phyloP scores from a whole-genome alignment of 2,888 invertebrate species.

The Papilio protenor region DNA sequence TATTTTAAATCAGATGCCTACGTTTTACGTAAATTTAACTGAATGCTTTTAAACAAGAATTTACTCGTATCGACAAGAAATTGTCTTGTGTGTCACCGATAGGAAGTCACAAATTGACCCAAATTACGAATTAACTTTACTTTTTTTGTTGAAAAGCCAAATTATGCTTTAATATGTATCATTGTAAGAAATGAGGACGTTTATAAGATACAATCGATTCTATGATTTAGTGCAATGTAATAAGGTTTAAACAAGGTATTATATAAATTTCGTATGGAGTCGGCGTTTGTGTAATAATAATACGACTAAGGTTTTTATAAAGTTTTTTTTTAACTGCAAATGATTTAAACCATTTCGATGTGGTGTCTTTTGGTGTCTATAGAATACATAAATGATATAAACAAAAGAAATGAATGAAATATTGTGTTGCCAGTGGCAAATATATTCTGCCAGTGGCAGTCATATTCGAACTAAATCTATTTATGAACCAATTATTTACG shows the following conservation, averaged over 20 bases:
- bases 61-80: conserved; percentile 18
- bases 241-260: conserved; percentile 15
- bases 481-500: conserved; percentile 17
- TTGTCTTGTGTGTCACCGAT: conserved; percentile 15
- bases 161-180: conserved; percentile 43
- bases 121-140: conserved; percentile 38
- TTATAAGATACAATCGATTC: background rate
- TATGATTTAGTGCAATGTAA: background rate
- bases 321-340: conserved; percentile 21
- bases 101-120: conserved; percentile 40
- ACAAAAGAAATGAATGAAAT: background rate
- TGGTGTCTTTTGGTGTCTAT: background rate
- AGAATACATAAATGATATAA: too few relatives aligned
- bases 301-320: conserved; percentile 42
- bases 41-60: conserved; percentile 11
- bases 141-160: conserved; percentile 42
- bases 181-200: conserved; percentile 31
- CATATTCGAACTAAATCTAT: conserved; percentile 42
- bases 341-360: conserved; percentile 3
- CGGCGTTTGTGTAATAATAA: conserved; percentile 40
- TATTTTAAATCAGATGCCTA: background rate
- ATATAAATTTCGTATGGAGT: conserved; percentile 5
- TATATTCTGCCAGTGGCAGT: conserved; percentile 31
- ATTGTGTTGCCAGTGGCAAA: background rate
- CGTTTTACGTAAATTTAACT: background rate